Evolutionary conservation across 2,797 vertebrate species (phyloP), one percentile per base, ranked within the genome.

Genomic region (Synanceia verrucosa): DNA sequence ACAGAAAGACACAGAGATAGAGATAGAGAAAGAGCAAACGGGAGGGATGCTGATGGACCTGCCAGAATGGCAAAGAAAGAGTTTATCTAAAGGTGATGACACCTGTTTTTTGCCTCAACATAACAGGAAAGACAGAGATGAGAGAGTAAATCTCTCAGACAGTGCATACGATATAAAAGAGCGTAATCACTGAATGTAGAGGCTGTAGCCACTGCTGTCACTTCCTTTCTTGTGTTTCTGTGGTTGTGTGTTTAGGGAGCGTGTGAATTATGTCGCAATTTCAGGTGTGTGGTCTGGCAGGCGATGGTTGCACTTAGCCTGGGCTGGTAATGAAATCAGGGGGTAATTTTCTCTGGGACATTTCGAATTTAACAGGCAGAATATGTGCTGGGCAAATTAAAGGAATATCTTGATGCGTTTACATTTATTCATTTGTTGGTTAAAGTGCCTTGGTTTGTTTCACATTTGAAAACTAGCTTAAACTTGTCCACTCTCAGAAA

Each of bases 281-380:
- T 48, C 43, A 68, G 57, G 61, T 69, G 61, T 43, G 23, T 43
- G 47, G 44, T 43, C 37, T 33, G 24, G 39, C 11, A 61, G 47
- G 44, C 61, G 28, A 65, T 23, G 76, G 55, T 31, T 81, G 70
- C 68, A 14, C 34, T 44, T 19, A 64, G 67, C 48, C 51, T 21
- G 19, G n/a, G 39, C 37, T 68, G 33, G 50, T 82, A 78, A 84
- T 87, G 39, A 83, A 81, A 82, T 78, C 67, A 86, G 52, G 74
- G 33, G 46, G 37, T 76, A 14, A 29, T 76, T 77, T 74, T 76
- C 52, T 80, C 59, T 24, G n/a, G 10, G 41, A 66, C 34, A 43
- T 55, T 23, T 19, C 13, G 19, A 23, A 47, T 73, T 52, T 60
- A 43, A 50, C 23, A n/a, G 14, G 16, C 33, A 46, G 33, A 34